Evolutionary conservation across 2,888 invertebrate genomes (phyloP).

Genomic region (Carpatolechia fugitivella): DNA sequence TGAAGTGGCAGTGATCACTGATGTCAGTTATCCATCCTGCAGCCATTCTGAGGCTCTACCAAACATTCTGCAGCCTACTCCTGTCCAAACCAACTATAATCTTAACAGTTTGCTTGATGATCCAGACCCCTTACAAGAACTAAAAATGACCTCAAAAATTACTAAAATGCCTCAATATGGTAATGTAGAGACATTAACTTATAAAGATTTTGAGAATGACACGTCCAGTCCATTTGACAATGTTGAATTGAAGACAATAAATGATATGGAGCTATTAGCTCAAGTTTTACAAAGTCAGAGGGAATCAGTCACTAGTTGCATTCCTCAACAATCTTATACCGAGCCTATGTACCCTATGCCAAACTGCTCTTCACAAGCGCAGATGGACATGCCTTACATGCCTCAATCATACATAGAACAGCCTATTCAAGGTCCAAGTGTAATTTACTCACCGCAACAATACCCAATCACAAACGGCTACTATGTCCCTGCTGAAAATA

Average conservation of each 20-base stretch:
- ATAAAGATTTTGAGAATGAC: conserved; percentile 94
- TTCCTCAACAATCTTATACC: conserved; percentile 40
- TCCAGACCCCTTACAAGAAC: conserved; percentile 64
- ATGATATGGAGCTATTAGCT: conserved; percentile 94
- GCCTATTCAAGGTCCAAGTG: conserved; percentile 49
- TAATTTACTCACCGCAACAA: conserved; percentile 58
- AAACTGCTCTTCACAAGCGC: conserved; percentile 59
- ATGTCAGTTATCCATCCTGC: conserved; percentile 38
- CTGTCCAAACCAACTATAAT: conserved; percentile 56
- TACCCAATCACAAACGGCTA: conserved; percentile 60
- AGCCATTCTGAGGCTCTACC: conserved; percentile 46
- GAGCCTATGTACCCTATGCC: conserved; percentile 48
- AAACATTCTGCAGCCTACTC: conserved; percentile 69
- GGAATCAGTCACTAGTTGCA: conserved; percentile 47
- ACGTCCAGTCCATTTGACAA: conserved; percentile 96
- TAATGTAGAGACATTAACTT: conserved; percentile 68
- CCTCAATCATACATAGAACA: conserved; percentile 63
- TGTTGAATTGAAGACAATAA: conserved; percentile 93
- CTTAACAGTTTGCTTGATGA: conserved; percentile 65
- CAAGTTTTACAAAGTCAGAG: conserved; percentile 82
- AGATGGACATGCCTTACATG: conserved; percentile 57
- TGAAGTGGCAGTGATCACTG: conserved; percentile 31
- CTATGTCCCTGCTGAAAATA: conserved; percentile 47
- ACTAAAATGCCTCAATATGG: conserved; percentile 48
- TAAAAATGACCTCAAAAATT: conserved; percentile 56